Conservation (phyloP, 2,888 invertebrate species). For the Dendrolimus houi region DNA sequence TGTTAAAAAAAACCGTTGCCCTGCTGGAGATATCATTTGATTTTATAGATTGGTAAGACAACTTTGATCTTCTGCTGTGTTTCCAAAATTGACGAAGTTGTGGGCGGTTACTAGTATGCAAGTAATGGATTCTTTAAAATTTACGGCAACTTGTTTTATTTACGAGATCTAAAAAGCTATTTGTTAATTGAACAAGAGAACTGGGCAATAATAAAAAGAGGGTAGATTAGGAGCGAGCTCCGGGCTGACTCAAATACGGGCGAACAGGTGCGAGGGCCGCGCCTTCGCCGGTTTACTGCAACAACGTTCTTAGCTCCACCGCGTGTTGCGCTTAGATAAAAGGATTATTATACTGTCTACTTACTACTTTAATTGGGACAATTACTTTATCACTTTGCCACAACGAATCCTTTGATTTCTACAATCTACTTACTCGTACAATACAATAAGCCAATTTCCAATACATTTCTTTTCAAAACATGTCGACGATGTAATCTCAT, state of each 20-base stretch:
- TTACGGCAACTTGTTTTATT: background rate
- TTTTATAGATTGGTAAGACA: too few relatives aligned
- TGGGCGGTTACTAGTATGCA: too few relatives aligned
- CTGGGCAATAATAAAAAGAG: constrained; percentile 39
- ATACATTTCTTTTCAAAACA: background rate
- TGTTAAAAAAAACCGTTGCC: too few relatives aligned
- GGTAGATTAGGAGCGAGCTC: constrained; percentile 32
- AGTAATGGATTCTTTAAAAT: background rate
- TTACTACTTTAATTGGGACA: constrained; percentile 25
- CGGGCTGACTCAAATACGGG: constrained; percentile 33
- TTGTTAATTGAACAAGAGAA: constrained; percentile 8
- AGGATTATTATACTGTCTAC: constrained; percentile 56
- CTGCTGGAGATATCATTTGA: too few relatives aligned
- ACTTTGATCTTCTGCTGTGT: too few relatives aligned
- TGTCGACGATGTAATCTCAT: constrained; percentile 6
- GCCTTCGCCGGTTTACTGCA: constrained; percentile 20
- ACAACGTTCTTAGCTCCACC: constrained; percentile 23
- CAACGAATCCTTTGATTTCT: background rate
- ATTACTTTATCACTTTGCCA: background rate
- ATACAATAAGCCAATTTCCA: background rate
- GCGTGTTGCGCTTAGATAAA: constrained; percentile 61
- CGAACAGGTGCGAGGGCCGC: constrained; percentile 40
- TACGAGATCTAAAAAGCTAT: background rate
- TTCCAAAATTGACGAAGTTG: too few relatives aligned
- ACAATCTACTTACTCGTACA: background rate